phyloP scores from a whole-genome alignment of 1,140 invertebrate species.

The Scaptomyza montana region DNA sequence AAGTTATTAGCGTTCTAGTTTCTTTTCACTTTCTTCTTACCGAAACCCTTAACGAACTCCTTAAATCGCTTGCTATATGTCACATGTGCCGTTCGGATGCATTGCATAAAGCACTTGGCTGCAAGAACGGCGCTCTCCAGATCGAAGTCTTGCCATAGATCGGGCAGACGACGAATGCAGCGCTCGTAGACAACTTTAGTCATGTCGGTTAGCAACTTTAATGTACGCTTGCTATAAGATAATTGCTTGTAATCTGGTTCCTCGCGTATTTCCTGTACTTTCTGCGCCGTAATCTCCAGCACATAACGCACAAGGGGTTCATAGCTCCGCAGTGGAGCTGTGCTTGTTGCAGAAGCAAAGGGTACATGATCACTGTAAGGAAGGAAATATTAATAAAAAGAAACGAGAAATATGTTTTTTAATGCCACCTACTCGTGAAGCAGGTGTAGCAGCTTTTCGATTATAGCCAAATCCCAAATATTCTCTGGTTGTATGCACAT shows the following conservation, averaged over 20 bases:
- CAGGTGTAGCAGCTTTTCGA: constrained; percentile 66
- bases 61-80: constrained; percentile 83
- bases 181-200: constrained; percentile 82
- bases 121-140: constrained; percentile 82
- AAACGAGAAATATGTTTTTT: neutral
- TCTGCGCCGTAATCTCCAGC: constrained; percentile 47
- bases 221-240: constrained; percentile 65
- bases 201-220: constrained; percentile 77
- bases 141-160: constrained; percentile 83
- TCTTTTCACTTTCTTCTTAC: constrained; percentile 63
- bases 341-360: constrained; percentile 62
- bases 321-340: constrained; percentile 57
- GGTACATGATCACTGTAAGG: constrained; percentile 65
- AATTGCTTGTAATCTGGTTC: constrained; percentile 79
- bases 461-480: constrained; percentile 75
- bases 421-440: constrained; percentile 64
- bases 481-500: constrained; percentile 67
- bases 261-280: constrained; percentile 60
- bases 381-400: neutral
- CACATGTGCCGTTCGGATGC: constrained; percentile 84
- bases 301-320: constrained; percentile 70
- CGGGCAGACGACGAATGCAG: constrained; percentile 75
- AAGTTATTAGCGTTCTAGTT: neutral
- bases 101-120: constrained; percentile 86
- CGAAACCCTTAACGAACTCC: constrained; percentile 83